Evolutionary conservation across 2,888 invertebrate genomes (phyloP).

Genomic region (Drosophila melanosoma): DNA sequence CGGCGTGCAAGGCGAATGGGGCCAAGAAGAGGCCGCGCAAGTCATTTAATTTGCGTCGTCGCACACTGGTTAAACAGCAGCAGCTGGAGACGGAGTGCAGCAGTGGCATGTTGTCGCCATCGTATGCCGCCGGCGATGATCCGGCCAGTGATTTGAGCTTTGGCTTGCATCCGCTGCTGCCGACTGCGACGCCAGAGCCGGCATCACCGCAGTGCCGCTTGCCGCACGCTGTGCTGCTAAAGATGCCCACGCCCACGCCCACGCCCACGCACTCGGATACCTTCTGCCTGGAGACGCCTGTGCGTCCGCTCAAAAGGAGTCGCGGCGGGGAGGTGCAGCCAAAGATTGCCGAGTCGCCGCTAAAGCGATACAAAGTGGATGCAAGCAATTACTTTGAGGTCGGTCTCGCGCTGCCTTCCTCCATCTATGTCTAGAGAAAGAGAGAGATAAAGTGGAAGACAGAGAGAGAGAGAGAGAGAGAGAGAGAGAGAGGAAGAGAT

Average conservation of each 20-base stretch:
- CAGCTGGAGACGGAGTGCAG: constrained; percentile 65
- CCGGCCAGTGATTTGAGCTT: constrained; percentile 84
- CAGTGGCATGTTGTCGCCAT: constrained; percentile 75
- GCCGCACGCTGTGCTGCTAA: constrained; percentile 46
- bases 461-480: neutral
- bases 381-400: constrained; percentile 82
- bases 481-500: neutral
- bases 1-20: constrained; percentile 81
- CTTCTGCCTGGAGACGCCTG: constrained; percentile 77
- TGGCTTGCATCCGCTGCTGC: constrained; percentile 46
- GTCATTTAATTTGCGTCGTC: constrained; percentile 81
- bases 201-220: constrained; percentile 49
- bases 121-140: constrained; percentile 84
- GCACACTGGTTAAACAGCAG: constrained; percentile 81
- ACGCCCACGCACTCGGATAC: constrained; percentile 50
- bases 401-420: constrained; percentile 83
- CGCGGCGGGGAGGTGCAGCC: constrained; percentile 20
- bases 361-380: constrained; percentile 78
- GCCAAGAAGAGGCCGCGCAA: constrained; percentile 72
- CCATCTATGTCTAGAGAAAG: constrained; percentile 78
- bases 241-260: constrained; percentile 65
- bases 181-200: constrained; percentile 62
- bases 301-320: constrained; percentile 62
- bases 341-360: constrained; percentile 54
- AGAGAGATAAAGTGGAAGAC: neutral